phyloP scores from a whole-genome alignment of 2,888 invertebrate genomes.

The Peribatodes rhomboidaria region DNA sequence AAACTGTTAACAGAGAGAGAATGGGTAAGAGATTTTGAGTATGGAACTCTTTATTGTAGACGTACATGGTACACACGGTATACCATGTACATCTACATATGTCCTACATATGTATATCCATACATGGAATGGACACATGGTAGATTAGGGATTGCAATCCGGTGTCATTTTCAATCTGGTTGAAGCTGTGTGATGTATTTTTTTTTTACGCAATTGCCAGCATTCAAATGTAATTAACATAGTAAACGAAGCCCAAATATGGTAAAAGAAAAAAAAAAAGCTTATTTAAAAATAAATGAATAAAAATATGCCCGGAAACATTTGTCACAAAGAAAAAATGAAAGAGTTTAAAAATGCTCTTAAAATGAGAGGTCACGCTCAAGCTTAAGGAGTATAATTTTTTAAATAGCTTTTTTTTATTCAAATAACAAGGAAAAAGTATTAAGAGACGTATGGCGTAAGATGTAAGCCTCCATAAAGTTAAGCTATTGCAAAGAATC shows the following conservation, averaged over 20 bases:
- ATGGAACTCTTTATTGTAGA: neutral
- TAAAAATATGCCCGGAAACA: conserved; percentile 10
- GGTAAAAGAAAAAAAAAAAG: neutral
- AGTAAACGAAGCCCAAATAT: neutral
- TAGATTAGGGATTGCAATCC: no score
- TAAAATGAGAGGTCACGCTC: conserved; percentile 25
- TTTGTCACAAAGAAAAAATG: neutral
- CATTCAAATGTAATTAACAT: neutral
- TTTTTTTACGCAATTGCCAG: no score
- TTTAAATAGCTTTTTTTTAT: neutral
- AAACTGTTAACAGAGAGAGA: no score
- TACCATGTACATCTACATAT: no score
- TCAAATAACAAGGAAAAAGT: neutral
- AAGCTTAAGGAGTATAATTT: neutral
- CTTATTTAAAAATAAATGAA: neutral
- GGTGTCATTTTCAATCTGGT: no score
- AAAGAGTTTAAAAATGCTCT: conserved; percentile 10
- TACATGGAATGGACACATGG: no score
- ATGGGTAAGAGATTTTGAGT: neutral
- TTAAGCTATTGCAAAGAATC: conserved; percentile 8
- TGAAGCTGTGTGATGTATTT: no score
- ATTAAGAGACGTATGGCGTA: neutral
- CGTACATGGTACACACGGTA: no score
- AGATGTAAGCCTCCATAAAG: conserved; percentile 8
- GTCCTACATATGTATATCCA: no score